phyloP scores from a whole-genome alignment of 2,797 vertebrate genomes.

The Garrulus glandarius region DNA sequence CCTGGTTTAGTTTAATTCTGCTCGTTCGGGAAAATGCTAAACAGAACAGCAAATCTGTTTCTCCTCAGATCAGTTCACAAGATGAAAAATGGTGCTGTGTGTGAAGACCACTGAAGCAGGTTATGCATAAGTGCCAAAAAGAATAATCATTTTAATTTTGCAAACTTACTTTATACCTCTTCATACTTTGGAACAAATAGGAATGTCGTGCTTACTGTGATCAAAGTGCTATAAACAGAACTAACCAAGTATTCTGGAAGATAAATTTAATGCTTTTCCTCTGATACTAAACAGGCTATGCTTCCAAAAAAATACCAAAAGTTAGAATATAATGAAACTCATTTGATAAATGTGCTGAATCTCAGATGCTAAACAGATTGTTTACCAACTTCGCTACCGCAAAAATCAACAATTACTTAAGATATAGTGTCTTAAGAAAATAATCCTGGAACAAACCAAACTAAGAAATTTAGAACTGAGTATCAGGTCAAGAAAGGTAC shows the following conservation, averaged over 20 bases:
- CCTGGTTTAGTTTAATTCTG: neutral
- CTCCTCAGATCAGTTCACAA: neutral
- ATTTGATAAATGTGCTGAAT: neutral
- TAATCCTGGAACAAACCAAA: neutral
- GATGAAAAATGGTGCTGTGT: neutral
- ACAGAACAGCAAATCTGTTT: neutral
- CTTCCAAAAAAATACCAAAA: neutral
- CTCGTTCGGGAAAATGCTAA: neutral
- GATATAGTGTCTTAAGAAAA: neutral
- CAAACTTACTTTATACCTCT: neutral
- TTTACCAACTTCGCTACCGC: neutral
- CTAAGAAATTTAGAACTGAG: neutral
- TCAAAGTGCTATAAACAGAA: neutral
- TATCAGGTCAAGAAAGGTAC: neutral
- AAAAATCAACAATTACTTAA: neutral
- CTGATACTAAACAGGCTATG: neutral
- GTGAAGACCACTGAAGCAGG: neutral
- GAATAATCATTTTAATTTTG: neutral
- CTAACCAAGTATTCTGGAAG: neutral
- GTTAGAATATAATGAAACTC: neutral
- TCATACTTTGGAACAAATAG: neutral
- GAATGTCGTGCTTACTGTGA: neutral
- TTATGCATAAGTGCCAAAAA: neutral
- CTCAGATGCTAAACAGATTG: neutral
- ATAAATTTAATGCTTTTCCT: neutral